Evolutionary conservation across 2,797 vertebrate species (phyloP).

Genomic region (Lophius americanus): DNA sequence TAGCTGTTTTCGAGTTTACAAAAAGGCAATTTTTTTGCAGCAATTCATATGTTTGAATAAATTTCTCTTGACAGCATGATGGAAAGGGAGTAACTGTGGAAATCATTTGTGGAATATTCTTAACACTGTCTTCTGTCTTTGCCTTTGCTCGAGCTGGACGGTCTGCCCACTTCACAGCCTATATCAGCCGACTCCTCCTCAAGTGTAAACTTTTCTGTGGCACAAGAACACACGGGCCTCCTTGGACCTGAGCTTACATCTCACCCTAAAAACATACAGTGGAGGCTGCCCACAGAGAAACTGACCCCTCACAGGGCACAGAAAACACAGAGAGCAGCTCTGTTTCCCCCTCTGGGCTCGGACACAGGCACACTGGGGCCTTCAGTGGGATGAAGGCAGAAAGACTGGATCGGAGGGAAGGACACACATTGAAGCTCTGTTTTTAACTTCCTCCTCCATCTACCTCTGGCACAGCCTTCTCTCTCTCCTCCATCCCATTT

Average conservation of each 20-base stretch:
- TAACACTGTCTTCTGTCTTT: constrained; percentile 59
- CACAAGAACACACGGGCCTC: constrained; percentile 55
- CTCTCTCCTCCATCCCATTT: constrained; percentile 26
- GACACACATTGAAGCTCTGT: constrained; percentile 67
- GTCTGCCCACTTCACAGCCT: constrained; percentile 60
- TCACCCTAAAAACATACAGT: constrained; percentile 51
- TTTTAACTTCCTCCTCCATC: constrained; percentile 54
- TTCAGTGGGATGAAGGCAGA: constrained; percentile 52
- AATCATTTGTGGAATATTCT: constrained; percentile 23
- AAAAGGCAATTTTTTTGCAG: background rate
- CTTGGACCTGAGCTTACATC: constrained; percentile 32
- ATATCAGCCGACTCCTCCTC: constrained; percentile 53
- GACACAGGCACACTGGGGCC: constrained; percentile 58
- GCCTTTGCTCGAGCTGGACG: constrained; percentile 22
- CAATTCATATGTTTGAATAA: background rate
- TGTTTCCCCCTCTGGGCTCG: constrained; percentile 54
- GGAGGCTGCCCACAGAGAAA: constrained; percentile 25
- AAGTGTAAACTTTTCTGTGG: constrained; percentile 65
- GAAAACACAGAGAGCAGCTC: constrained; percentile 61
- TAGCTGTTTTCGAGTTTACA: background rate
- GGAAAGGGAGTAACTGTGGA: constrained; percentile 17
- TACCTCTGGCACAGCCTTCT: constrained; percentile 29
- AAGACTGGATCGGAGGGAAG: constrained; percentile 26
- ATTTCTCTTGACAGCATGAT: constrained; percentile 17
- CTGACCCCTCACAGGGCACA: constrained; percentile 26